phyloP scores from a whole-genome alignment of 2,113 vertebrate genomes.

The Solenodon paradoxus region DNA sequence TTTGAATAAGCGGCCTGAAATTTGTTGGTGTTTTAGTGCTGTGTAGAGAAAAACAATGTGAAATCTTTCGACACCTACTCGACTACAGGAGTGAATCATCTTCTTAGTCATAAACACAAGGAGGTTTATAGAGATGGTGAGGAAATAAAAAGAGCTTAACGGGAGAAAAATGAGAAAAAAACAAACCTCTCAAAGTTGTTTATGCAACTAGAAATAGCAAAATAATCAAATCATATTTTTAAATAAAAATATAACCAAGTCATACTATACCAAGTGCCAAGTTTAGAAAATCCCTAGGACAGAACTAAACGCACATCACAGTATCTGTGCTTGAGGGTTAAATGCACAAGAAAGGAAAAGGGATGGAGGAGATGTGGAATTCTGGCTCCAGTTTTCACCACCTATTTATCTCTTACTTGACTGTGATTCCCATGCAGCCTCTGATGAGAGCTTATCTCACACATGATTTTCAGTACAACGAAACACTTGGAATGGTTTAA shows the following conservation, averaged over 20 bases:
- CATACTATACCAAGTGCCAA: neutral
- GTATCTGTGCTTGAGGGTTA: neutral
- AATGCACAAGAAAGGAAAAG: neutral
- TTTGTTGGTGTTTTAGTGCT: neutral
- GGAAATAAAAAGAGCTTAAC: slow-evolving; percentile 39
- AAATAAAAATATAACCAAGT: neutral
- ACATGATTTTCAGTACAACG: neutral
- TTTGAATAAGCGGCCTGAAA: slow-evolving; percentile 33
- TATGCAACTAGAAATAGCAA: neutral
- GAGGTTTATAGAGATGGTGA: neutral
- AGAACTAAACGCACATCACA: fast-evolving
- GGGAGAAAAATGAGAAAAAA: neutral
- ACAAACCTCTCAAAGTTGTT: neutral
- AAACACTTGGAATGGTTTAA: neutral
- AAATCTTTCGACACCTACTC: neutral
- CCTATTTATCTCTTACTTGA: neutral
- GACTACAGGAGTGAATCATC: neutral
- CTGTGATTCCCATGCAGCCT: neutral
- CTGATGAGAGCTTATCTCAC: neutral
- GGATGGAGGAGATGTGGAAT: neutral
- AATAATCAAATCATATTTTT: slow-evolving; percentile 41
- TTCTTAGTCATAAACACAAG: neutral
- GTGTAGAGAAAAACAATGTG: slow-evolving; percentile 7
- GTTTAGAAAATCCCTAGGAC: neutral
- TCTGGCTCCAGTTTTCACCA: neutral